A percentile compares a stretch with the other conserved stretches of the same genome.
phyloP scores from a whole-genome alignment of 2,113 vertebrate species.

The Ammodramus savannarum region DNA sequence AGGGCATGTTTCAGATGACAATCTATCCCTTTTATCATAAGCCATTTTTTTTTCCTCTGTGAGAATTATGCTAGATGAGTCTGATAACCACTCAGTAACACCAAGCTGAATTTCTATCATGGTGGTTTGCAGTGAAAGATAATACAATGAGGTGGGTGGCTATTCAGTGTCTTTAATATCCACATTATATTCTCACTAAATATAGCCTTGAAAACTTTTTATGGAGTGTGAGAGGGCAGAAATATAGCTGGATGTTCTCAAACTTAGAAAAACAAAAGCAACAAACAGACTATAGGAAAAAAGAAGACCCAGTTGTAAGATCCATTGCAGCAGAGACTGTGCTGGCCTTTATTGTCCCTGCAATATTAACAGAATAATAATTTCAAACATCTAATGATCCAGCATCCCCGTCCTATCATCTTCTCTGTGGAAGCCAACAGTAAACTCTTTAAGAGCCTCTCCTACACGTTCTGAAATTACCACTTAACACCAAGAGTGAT shows the following conservation, averaged over 20 bases:
- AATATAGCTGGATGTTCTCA: neutral
- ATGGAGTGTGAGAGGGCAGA: neutral
- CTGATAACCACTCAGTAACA: neutral
- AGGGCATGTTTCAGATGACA: neutral
- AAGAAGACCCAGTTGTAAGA: neutral
- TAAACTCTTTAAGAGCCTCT: conserved; percentile 31
- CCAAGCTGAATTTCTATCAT: neutral
- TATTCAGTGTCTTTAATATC: neutral
- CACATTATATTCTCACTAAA: neutral
- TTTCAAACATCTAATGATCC: neutral
- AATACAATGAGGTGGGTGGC: neutral
- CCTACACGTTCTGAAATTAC: neutral
- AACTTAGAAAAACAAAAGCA: neutral
- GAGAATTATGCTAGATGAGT: neutral
- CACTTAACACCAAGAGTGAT: neutral
- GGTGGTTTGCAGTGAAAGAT: neutral
- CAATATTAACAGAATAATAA: conserved; percentile 17
- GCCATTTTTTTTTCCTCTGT: neutral
- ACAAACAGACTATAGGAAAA: neutral
- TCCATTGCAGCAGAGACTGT: neutral
- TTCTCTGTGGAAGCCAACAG: neutral
- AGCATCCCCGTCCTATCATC: conserved; percentile 1
- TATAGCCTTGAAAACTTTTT: neutral
- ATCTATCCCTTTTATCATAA: neutral
- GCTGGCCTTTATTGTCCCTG: neutral